Percentiles rank a stretch among this genome's conserved stretches.
phyloP scores from a whole-genome alignment of 2,888 invertebrate genomes.

The Apantesis nais region DNA sequence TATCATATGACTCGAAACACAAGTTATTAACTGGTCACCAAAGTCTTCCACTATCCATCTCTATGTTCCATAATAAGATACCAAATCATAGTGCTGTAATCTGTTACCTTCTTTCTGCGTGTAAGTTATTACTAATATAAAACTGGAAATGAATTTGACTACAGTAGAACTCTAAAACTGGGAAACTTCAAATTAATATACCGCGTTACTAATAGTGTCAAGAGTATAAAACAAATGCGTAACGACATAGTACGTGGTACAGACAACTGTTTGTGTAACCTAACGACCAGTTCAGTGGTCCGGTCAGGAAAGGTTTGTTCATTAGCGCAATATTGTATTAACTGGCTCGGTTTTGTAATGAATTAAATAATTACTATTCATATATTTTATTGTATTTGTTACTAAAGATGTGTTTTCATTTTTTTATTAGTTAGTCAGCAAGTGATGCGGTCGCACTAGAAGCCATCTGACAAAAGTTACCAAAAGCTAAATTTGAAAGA shows the following conservation, averaged over 20 bases:
- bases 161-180: not conserved
- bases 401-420: too few species aligned
- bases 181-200: not conserved
- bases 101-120: not conserved
- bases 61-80: too few species aligned
- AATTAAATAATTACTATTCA: not conserved
- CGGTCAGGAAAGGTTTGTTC: not conserved
- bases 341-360: not conserved
- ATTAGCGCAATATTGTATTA: not conserved
- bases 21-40: too few species aligned
- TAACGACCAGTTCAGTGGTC: not conserved
- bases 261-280: conserved; percentile 24
- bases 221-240: conserved; percentile 33
- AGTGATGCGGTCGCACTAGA: too few species aligned
- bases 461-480: too few species aligned
- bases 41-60: not conserved
- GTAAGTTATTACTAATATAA: not conserved
- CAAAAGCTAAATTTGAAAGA: too few species aligned
- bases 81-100: not conserved
- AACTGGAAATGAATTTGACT: too few species aligned
- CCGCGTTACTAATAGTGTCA: conserved; percentile 31
- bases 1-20: not conserved
- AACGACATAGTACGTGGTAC: conserved; percentile 23
- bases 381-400: too few species aligned
- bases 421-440: too few species aligned